Base-by-base conservation (phyloP, 2,888 invertebrate species). In the Andricus quercusramuli region DNA sequence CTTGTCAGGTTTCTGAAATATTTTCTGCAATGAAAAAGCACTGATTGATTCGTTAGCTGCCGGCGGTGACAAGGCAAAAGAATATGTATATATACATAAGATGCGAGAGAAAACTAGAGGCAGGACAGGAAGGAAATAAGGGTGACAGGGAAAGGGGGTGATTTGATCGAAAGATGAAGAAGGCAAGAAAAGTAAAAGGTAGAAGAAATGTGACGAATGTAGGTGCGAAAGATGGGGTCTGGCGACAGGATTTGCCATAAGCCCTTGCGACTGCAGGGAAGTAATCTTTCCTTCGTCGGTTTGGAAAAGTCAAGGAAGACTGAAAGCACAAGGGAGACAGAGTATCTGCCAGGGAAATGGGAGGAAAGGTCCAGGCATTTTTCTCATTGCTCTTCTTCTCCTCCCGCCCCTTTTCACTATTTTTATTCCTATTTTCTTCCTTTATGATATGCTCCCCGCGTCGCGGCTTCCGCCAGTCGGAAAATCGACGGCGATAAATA, bases 401-500 rank as follows among this genome's bases (percentile, higher is more conserved):
- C 70, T 47, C 2, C 13, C 20, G 4, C 29, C 15, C 29, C 4
- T 74, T 74, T 74, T 56, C 29, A n/a, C 32, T 6, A 56, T n/a
- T 74, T 74, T 74, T 56, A 56, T 74, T 74, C 56, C 32, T 74
- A 29, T 32, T 74, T 74, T 32, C 56, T 37, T 56, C 56, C 74
- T 56, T 74, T 74, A 56, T 56, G 25, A 22, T 25, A 70, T 70
- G 70, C 70, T 70, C 29, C 29, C 47, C 74, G 44, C 44, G 20
- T 68, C 32, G 74, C 41, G 66, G 64, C 65, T 65, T 62, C 41
- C 65, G 65, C 78, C 41, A 64, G 78, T 74, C 32, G 66, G 77
- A 77, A 83, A 82, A 83, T 83, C 82, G 83, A 83, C 68, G 32
- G 13, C 83, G 67, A 83, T 83, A 80, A 82, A 83, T 82, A 83